Evolutionary conservation across 2,888 invertebrate species (phyloP).

Genomic region (Machimus atricapillus): DNA sequence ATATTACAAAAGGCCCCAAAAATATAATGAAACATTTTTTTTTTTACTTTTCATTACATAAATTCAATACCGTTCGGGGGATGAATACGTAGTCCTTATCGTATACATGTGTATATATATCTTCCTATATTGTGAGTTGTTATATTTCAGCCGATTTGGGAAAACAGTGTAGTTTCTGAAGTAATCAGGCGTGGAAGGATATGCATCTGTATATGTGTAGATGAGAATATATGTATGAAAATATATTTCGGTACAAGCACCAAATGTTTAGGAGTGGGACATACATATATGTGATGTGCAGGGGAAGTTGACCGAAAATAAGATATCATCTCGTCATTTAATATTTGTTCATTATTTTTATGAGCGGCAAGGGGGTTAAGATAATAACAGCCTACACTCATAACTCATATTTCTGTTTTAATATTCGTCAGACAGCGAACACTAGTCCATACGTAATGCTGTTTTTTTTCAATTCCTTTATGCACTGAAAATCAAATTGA

Average conservation of each 20-base stretch:
- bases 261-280: background rate
- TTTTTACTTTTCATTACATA: slow-evolving; percentile 47
- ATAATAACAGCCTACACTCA: slow-evolving; percentile 43
- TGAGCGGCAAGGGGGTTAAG: slow-evolving; percentile 39
- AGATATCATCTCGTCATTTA: slow-evolving; percentile 48
- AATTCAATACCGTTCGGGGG: slow-evolving; percentile 44
- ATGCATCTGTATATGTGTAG: background rate
- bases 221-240: background rate
- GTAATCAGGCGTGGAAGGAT: slow-evolving; percentile 13
- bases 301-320: slow-evolving; percentile 45
- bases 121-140: background rate
- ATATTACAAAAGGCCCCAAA: slow-evolving; percentile 44
- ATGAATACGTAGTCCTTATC: slow-evolving; percentile 26
- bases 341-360: slow-evolving; percentile 49
- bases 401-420: slow-evolving; percentile 46
- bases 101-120: background rate
- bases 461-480: background rate
- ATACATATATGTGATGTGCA: background rate
- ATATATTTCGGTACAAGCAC: slow-evolving; percentile 20
- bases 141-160: slow-evolving; percentile 21
- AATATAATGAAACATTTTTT: slow-evolving; percentile 47
- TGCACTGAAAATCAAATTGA: background rate
- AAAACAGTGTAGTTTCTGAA: slow-evolving; percentile 21
- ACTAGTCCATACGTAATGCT: background rate
- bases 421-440: slow-evolving; percentile 33